Evolutionary conservation across 1,140 invertebrate species (phyloP).

Genomic region (Drosophila simulans): DNA sequence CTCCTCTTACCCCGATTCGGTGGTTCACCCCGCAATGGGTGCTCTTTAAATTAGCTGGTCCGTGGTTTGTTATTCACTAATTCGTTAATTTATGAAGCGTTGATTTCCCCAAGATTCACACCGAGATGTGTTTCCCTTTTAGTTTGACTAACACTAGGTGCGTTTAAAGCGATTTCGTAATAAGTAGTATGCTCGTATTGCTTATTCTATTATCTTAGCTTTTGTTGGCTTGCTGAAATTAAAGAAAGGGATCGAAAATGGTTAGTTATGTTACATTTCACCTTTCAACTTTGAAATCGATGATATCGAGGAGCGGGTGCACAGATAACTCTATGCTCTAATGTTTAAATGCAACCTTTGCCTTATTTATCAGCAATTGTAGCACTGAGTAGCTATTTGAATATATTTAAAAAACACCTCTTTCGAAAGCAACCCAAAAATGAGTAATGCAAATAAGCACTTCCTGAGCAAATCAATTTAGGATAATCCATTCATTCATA

Average conservation of each 20-base stretch:
- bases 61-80: conserved; percentile 38
- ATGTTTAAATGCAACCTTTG: background rate
- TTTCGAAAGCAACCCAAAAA: background rate
- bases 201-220: conserved; percentile 44
- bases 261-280: background rate
- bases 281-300: background rate
- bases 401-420: background rate
- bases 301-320: background rate
- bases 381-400: background rate
- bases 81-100: conserved; percentile 63
- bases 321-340: background rate
- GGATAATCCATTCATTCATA: conserved; percentile 45
- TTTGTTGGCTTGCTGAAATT: conserved; percentile 49
- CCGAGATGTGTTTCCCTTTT: conserved; percentile 23
- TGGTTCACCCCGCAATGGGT: background rate
- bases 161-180: conserved; percentile 36
- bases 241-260: background rate
- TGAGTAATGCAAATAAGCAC: conserved; percentile 36
- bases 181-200: conserved; percentile 37
- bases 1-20: background rate
- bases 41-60: conserved; percentile 24
- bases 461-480: conserved; percentile 41
- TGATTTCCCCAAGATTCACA: conserved; percentile 58
- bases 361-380: background rate
- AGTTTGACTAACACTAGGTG: conserved; percentile 33